Conservation (phyloP, 2,888 invertebrate genomes). For the Epistrophe eligans region DNA sequence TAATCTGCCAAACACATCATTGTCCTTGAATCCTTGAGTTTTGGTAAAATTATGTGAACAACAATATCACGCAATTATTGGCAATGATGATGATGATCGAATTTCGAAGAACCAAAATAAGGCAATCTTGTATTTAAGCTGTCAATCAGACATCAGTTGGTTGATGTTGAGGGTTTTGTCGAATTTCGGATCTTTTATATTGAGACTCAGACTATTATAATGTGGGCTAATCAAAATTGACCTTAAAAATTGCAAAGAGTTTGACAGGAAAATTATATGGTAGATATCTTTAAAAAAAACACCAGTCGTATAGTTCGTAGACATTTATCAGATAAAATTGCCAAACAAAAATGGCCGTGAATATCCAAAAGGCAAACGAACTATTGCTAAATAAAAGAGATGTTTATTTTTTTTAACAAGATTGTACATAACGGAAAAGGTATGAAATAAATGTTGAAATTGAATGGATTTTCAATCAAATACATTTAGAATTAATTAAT, state of each 20-base stretch:
- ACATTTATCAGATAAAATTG: background rate
- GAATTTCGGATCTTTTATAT: conserved; percentile 23
- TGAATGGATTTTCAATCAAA: too few species aligned
- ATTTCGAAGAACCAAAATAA: conserved; percentile 55
- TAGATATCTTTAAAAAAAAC: background rate
- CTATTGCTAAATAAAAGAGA: too few species aligned
- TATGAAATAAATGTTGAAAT: too few species aligned
- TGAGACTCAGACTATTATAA: background rate
- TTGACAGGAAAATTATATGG: conserved; percentile 70
- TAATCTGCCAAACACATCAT: background rate
- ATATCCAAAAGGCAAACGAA: too few species aligned
- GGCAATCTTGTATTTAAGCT: conserved; percentile 70
- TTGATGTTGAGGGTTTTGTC: conserved; percentile 57
- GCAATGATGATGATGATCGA: conserved; percentile 36
- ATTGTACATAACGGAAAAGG: too few species aligned
- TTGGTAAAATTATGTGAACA: background rate
- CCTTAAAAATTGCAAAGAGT: conserved; percentile 40
- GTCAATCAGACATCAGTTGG: conserved; percentile 60
- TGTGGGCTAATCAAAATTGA: conserved; percentile 49
- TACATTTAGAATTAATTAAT: too few species aligned
- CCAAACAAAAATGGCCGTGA: too few species aligned
- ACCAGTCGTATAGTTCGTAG: too few species aligned
- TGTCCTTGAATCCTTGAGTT: conserved; percentile 55
- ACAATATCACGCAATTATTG: conserved; percentile 17
- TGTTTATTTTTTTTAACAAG: too few species aligned